Base-by-base conservation (phyloP, 1,140 invertebrate species). In the Condylostylus longicornis region DNA sequence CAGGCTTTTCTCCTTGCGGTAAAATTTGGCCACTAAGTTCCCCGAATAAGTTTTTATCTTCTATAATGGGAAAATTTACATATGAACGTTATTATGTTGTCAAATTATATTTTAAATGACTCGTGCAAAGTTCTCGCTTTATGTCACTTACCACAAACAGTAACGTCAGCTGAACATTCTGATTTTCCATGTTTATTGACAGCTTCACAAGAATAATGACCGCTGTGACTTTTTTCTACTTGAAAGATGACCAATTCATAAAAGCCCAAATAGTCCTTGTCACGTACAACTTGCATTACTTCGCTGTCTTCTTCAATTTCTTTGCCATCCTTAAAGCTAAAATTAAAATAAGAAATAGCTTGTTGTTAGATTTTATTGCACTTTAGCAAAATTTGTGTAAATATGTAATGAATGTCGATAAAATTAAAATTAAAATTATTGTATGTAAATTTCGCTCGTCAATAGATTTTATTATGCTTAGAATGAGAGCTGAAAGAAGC, bases 231-330 rank as follows among this genome's bases (percentile, higher is more conserved):
- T 18, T 71, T 69, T 35, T 69, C 73, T 0, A 93, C 85, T 42
- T 89, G 74, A 1, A 75, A 71, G 42, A 98, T 90, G 2, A 93
- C 74, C 17, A 99, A 50, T 58, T 93, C 85, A 65, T 88, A 94
- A 48, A 79, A 88, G 27, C 89, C 89, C 18, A 74, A 74, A 12
- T 83, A 81, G 5, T 81, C 75, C 44, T 74, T 80, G 37, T 76
- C 82, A 21, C 70, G 72, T 35, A 80, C 64, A 17, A 88, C 74
- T 43, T 76, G 73, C 12, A 90, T 68, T 9, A 82, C 71, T 9
- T 81, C 73, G 34, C 77, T 69, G 7, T 69, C 67, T 27, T 71
- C 64, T 2, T 67, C 68, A 34, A 95, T 76, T 46, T 76, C 69
- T 25, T 72, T 66, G 18, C 72, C 79, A 55, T 94, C 77, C 54